phyloP scores from a whole-genome alignment of 2,888 invertebrate species.

The Desoria tigrina region DNA sequence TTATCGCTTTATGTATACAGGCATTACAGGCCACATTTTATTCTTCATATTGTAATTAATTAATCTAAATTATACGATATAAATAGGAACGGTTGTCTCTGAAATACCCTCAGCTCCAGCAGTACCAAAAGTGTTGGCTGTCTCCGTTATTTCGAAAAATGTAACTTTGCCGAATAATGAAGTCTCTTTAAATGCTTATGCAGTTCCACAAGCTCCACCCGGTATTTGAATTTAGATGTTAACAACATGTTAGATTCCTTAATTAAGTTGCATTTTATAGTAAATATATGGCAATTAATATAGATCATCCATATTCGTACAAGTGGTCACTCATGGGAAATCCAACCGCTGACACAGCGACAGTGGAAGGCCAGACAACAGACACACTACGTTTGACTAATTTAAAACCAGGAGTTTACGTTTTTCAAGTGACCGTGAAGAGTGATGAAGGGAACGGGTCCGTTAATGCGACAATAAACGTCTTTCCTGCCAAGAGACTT shows the following conservation, averaged over 20 bases:
- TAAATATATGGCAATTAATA: too few species aligned
- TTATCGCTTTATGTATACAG: too few species aligned
- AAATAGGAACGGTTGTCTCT: too few species aligned
- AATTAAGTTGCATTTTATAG: not conserved
- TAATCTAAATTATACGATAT: too few species aligned
- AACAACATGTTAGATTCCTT: not conserved
- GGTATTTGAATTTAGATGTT: slow-evolving; percentile 56
- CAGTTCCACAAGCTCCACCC: slow-evolving; percentile 72
- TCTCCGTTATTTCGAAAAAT: slow-evolving; percentile 74
- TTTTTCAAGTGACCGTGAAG: slow-evolving; percentile 83
- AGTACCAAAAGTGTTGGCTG: slow-evolving; percentile 56
- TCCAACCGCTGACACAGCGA: slow-evolving; percentile 77
- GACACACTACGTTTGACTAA: slow-evolving; percentile 79
- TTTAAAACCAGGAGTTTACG: slow-evolving; percentile 82
- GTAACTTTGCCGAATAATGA: slow-evolving; percentile 81
- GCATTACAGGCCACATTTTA: too few species aligned
- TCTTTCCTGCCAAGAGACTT: slow-evolving; percentile 71
- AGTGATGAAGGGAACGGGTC: slow-evolving; percentile 78
- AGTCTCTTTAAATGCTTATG: slow-evolving; percentile 78
- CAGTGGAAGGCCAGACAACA: slow-evolving; percentile 78
- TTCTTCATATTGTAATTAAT: too few species aligned
- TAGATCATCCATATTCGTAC: slow-evolving; percentile 76
- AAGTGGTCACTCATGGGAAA: slow-evolving; percentile 84
- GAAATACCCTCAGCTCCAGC: not conserved
- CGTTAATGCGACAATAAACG: slow-evolving; percentile 90